These are phyloP conservation scores for Idaea straminata DNA, from an alignment of 2,888 invertebrate species.

Conservation along the genomic window DNA sequence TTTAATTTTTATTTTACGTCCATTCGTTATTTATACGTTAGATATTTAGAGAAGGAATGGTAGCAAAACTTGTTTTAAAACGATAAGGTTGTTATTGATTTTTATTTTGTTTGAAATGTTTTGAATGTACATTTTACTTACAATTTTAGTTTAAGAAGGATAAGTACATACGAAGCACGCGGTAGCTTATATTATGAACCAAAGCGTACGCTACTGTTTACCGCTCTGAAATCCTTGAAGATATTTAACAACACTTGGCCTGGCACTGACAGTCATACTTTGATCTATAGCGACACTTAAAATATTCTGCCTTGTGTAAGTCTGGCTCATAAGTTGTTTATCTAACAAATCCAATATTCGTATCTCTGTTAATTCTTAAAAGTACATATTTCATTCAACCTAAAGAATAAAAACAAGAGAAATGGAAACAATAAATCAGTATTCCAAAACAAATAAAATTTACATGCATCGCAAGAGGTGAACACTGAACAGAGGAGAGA, in stretches of 20 bases:
- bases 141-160: no score
- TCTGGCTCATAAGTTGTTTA: slow-evolving; percentile 39
- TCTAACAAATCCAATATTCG: slow-evolving; percentile 24
- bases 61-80: neutral
- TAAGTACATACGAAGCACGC: neutral
- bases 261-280: slow-evolving; percentile 53
- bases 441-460: slow-evolving; percentile 63
- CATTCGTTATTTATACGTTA: neutral
- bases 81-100: slow-evolving; percentile 5
- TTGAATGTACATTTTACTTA: no score
- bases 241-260: slow-evolving; percentile 65
- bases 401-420: slow-evolving; percentile 30
- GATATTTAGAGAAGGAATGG: neutral
- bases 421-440: slow-evolving; percentile 55
- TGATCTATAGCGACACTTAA: slow-evolving; percentile 72
- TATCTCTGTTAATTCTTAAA: slow-evolving; percentile 25
- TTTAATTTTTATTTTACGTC: neutral
- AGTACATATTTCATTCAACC: slow-evolving; percentile 21
- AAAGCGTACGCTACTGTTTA: slow-evolving; percentile 60
- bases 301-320: slow-evolving; percentile 36
- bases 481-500: slow-evolving; percentile 67
- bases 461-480: slow-evolving; percentile 68
- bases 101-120: slow-evolving; percentile 33
- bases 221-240: slow-evolving; percentile 70
- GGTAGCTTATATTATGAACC: neutral